A percentile compares a stretch with the other conserved stretches of the same genome.
Evolutionary conservation across 1,140 invertebrate genomes (phyloP).

Genomic region (Bombyx mandarina): DNA sequence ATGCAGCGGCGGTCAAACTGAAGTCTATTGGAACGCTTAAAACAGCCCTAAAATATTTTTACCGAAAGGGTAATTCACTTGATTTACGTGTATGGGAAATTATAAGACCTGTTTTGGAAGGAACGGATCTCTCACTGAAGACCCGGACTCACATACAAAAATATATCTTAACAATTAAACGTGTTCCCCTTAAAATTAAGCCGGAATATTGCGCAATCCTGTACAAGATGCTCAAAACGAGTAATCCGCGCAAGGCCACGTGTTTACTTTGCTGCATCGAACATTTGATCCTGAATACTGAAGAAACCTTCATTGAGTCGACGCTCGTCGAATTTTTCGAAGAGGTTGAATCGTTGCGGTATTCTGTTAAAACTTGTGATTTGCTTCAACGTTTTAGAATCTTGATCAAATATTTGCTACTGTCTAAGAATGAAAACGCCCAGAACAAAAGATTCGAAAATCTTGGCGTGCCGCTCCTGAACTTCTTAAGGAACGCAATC

Average conservation of each 20-base stretch:
- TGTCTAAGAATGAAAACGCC: constrained; percentile 19
- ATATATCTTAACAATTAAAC: constrained; percentile 10
- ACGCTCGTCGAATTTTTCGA: constrained; percentile 8
- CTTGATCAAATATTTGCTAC: constrained; percentile 28
- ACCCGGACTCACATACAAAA: neutral
- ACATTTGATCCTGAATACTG: constrained; percentile 19
- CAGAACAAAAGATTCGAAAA: constrained; percentile 23
- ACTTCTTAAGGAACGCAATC: neutral
- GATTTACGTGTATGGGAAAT: constrained; percentile 23
- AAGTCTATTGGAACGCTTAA: constrained; percentile 25
- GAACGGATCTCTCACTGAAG: constrained; percentile 1
- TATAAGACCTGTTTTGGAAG: constrained; percentile 22
- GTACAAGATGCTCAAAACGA: constrained; percentile 18
- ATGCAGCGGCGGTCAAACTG: constrained; percentile 6
- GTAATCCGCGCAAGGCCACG: constrained; percentile 14
- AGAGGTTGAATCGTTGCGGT: constrained; percentile 1
- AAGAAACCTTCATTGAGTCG: constrained; percentile 19
- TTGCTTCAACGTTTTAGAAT: constrained; percentile 17
- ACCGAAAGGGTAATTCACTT: constrained; percentile 9
- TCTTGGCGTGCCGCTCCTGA: constrained; percentile 25
- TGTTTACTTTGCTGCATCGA: constrained; percentile 23
- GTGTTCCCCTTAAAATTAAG: constrained; percentile 23
- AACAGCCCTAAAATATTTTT: constrained; percentile 15
- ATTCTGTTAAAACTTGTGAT: constrained; percentile 7
- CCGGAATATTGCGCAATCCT: constrained; percentile 26